Evolutionary conservation across 2,888 invertebrate genomes (phyloP).

Genomic region (Chouioia cunea): DNA sequence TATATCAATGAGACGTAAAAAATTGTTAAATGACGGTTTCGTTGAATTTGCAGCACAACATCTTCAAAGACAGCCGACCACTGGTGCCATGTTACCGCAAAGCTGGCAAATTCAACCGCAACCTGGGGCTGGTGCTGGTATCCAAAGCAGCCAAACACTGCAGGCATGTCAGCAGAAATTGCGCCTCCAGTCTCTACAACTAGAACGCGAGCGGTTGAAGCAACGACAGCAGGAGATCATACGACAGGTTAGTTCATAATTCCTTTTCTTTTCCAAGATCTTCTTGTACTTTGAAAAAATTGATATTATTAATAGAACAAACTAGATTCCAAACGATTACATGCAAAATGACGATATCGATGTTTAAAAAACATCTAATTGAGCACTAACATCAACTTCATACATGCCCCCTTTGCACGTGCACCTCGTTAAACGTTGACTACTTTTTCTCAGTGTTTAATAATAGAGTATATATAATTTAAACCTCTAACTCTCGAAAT

Average conservation of each 20-base stretch:
- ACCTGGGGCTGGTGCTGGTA: constrained; percentile 71
- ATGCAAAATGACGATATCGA: no score
- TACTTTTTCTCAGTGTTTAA: no score
- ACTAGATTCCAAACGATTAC: no score
- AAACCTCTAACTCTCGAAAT: constrained; percentile 3
- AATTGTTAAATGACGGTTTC: no score
- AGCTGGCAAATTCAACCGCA: constrained; percentile 70
- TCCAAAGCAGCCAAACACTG: constrained; percentile 71
- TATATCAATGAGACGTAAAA: no score
- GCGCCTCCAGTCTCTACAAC: constrained; percentile 85
- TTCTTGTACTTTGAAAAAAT: no score
- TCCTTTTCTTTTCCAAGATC: neutral
- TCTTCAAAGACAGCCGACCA: constrained; percentile 72
- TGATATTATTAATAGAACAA: no score
- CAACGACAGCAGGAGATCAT: constrained; percentile 91
- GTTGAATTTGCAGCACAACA: constrained; percentile 68
- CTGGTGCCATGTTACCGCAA: constrained; percentile 72
- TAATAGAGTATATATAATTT: neutral
- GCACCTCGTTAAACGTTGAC: no score
- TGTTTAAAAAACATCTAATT: no score
- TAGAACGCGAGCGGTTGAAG: constrained; percentile 90
- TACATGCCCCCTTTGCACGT: no score
- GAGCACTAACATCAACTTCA: no score
- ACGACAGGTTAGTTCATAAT: constrained; percentile 76
- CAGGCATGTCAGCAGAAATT: constrained; percentile 81